Conservation (phyloP, 2,888 invertebrate genomes). For the Brachylomia viminalis region DNA sequence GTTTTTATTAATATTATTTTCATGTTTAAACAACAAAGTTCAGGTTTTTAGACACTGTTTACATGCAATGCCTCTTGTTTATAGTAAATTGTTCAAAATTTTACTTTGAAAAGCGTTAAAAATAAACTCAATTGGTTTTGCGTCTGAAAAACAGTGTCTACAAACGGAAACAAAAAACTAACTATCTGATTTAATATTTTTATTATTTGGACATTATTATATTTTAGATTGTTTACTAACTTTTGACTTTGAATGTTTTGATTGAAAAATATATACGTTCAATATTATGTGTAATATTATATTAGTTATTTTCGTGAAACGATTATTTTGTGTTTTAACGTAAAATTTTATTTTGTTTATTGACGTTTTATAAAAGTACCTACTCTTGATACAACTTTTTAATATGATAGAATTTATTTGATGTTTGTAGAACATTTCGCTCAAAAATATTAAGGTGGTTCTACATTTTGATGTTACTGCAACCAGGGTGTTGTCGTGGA, state of each 20-base stretch:
- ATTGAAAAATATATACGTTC: conserved; percentile 37
- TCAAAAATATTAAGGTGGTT: conserved; percentile 53
- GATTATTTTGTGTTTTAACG: conserved; percentile 77
- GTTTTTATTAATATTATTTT: conserved; percentile 64
- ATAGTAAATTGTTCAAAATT: background rate
- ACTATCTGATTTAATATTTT: conserved; percentile 34
- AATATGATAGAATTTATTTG: conserved; percentile 42
- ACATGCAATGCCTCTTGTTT: background rate
- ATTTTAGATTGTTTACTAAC: conserved; percentile 59
- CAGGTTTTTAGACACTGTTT: conserved; percentile 53
- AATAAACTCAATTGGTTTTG: background rate
- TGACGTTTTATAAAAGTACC: conserved; percentile 25
- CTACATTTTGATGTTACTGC: conserved; percentile 24
- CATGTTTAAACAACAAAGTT: conserved; percentile 31
- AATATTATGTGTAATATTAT: conserved; percentile 46
- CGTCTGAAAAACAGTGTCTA: conserved; percentile 47
- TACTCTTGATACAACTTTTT: conserved; percentile 20
- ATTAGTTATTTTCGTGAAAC: conserved; percentile 85
- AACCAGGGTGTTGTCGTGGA: background rate
- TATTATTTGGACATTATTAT: conserved; percentile 61
- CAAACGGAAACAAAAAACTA: conserved; percentile 28
- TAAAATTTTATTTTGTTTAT: conserved; percentile 56
- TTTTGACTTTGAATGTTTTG: conserved; percentile 58
- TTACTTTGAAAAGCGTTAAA: background rate
- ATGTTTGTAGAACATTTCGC: conserved; percentile 53